Percentiles rank a stretch among this genome's conserved stretches.
Evolutionary conservation across 2,797 vertebrate genomes (phyloP).

Genomic region (Streptopelia turtur): DNA sequence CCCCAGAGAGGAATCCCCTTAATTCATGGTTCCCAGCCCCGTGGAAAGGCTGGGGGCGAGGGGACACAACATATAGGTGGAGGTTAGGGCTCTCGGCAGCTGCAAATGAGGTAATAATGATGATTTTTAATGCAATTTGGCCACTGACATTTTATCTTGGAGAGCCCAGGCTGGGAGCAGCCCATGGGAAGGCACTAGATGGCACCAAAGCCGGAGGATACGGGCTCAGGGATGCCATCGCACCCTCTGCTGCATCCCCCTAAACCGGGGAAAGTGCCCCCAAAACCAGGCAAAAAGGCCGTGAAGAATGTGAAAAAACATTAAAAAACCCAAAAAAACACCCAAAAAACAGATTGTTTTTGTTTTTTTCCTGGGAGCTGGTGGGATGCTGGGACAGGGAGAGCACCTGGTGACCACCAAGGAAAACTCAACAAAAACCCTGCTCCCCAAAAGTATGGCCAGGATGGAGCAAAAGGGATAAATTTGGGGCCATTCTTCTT

Average conservation of each 20-base stretch:
- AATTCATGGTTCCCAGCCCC: not conserved
- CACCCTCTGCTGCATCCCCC: not conserved
- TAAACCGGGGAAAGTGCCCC: not conserved
- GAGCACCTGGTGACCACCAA: fast-evolving
- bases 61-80: fast-evolving
- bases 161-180: not conserved
- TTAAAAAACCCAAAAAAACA: no score
- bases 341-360: no score
- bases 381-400: not conserved
- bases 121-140: not conserved
- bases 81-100: not conserved
- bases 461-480: not conserved
- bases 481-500: not conserved
- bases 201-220: constrained; percentile 51
- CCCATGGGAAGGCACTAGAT: constrained; percentile 40
- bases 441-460: not conserved
- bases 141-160: not conserved
- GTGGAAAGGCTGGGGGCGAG: not conserved
- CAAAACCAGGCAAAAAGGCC: not conserved
- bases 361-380: not conserved
- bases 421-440: not conserved
- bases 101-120: not conserved
- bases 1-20: not conserved
- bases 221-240: fast-evolving
- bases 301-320: not conserved